Base-by-base conservation (phyloP, 2,888 invertebrate genomes). In the Zonitis immaculata region DNA sequence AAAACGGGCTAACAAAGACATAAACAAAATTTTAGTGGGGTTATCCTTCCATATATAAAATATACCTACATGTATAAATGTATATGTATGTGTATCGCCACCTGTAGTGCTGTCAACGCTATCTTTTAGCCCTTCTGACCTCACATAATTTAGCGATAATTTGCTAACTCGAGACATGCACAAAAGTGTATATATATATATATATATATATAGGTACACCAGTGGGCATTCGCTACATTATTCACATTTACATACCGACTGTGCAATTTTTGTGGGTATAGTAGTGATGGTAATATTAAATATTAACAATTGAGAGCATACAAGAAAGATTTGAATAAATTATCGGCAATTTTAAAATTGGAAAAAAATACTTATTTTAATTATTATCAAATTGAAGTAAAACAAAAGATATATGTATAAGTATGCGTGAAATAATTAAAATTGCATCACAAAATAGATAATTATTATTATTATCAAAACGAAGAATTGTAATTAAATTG, bases 101-200 rank as follows among this genome's bases (percentile, higher is more conserved):
- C 63, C 60, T 61, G 61, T 59, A 54, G 63, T 42, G 61, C 61
- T 57, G 61, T 63, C 61, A 58, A 58, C 61, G 60, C 56, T 58
- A 52, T 58, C 56, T 51, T 52, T 49, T 51, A 50, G 57, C 58
- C 57, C 56, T 52, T 57, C 39, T 61, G 61, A 60, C 61, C 61
- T 50, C 52, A 44, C 58, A 63, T 63, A 63, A 59, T 63, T 63
- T 60, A 59, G 52, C 61, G 57, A 57, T 54, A 60, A 61, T 63
- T 63, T 63, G 63, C 61, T 61, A 58, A 51, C 58, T 16, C 51
- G 52, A 56, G 56, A 61, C 63, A 61, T 63, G 63, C 63, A 56
- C 49, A 52, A 52, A n/a, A n/a, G n/a, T n/a, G n/a, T n/a, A n/a
- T n/a, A n/a, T n/a, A n/a, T n/a, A n/a, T n/a, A n/a, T n/a, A n/a